These are phyloP conservation scores for Gadopsis marmoratus DNA, from an alignment of 2,797 vertebrate species.

Conservation along the genomic window DNA sequence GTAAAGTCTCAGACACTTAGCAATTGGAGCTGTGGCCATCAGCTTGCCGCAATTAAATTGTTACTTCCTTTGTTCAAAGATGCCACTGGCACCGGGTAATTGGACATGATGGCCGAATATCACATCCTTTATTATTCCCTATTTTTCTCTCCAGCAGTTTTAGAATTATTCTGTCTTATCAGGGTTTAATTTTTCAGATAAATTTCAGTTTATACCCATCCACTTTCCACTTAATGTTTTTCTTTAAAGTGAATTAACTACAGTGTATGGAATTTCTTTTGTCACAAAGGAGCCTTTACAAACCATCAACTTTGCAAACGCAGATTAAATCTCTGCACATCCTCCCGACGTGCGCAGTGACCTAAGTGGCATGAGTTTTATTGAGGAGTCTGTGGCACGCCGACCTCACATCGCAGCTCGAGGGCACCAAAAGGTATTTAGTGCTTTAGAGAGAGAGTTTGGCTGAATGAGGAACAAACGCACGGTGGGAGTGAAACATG, in stretches of 20 bases:
- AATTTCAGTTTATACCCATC: neutral
- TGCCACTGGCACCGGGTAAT: conserved; percentile 26
- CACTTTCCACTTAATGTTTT: neutral
- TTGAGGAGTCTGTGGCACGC: conserved; percentile 38
- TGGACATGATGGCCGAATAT: conserved; percentile 31
- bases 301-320: conserved; percentile 5
- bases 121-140: conserved; percentile 18
- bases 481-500: neutral
- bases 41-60: conserved; percentile 30
- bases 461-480: conserved; percentile 18
- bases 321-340: conserved; percentile 28
- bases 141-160: conserved; percentile 16
- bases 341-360: conserved; percentile 10
- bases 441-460: conserved; percentile 49
- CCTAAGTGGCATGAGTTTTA: conserved; percentile 50
- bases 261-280: neutral
- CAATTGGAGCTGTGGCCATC: conserved; percentile 4
- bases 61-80: conserved; percentile 34
- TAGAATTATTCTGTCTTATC: conserved; percentile 1
- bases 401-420: conserved; percentile 54
- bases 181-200: neutral
- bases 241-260: conserved; percentile 3
- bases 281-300: conserved; percentile 9
- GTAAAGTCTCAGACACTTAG: neutral
- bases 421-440: conserved; percentile 35